Evolutionary conservation across 1,140 invertebrate species (phyloP).

Genomic region (Leptoteleia sp.): DNA sequence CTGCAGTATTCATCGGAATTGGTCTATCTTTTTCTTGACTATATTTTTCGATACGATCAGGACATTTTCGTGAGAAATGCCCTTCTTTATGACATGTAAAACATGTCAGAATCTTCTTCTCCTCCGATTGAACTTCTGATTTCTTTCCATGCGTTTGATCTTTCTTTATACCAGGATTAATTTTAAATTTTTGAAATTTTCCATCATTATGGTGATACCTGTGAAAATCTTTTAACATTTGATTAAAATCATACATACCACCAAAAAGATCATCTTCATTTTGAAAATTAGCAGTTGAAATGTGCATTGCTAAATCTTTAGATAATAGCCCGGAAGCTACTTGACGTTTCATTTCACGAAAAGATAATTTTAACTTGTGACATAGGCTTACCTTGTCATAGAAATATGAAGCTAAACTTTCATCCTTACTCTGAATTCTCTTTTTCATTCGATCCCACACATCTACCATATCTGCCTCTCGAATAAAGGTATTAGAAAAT

Average conservation of each 20-base stretch:
- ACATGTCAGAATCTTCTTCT: constrained; percentile 18
- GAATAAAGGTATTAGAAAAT: constrained; percentile 17
- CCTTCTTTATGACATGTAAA: constrained; percentile 51
- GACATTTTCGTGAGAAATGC: constrained; percentile 46
- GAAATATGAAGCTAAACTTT: constrained; percentile 44
- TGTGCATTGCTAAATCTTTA: constrained; percentile 40
- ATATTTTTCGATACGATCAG: constrained; percentile 28
- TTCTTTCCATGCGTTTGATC: too few species aligned
- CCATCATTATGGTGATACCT: neutral
- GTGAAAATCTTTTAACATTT: constrained; percentile 25
- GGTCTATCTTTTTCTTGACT: constrained; percentile 7
- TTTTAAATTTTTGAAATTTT: neutral
- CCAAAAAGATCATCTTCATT: constrained; percentile 35
- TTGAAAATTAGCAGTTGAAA: constrained; percentile 7
- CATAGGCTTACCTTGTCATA: constrained; percentile 54
- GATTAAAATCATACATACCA: constrained; percentile 42
- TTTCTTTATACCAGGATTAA: too few species aligned
- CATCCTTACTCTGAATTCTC: constrained; percentile 12
- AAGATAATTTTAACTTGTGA: constrained; percentile 22
- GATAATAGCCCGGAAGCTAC: constrained; percentile 36
- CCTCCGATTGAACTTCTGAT: neutral
- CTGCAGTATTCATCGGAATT: neutral
- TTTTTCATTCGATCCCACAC: constrained; percentile 38
- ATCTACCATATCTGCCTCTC: constrained; percentile 18
- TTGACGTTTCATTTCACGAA: constrained; percentile 45